Percentiles rank a stretch among this genome's conserved stretches.
phyloP scores from a whole-genome alignment of 2,888 invertebrate species.

The Acanthacorydalis orientalis region DNA sequence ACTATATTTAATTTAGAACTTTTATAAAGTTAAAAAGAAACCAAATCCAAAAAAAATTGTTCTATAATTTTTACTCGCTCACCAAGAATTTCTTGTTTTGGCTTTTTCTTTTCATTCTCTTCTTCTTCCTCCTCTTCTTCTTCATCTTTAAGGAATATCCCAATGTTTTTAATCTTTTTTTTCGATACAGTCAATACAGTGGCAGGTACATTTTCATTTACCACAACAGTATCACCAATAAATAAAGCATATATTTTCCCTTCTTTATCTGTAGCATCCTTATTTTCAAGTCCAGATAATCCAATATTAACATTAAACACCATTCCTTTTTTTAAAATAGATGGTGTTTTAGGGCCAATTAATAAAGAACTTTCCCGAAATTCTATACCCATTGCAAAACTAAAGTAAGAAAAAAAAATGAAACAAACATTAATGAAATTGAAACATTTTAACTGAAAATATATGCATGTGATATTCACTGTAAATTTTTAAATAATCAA shows the following conservation, averaged over 20 bases:
- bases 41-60: too few relatives aligned
- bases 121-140: slow-evolving; percentile 71
- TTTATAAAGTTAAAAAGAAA: slow-evolving; percentile 7
- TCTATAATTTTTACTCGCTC: slow-evolving; percentile 13
- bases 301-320: slow-evolving; percentile 93
- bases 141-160: slow-evolving; percentile 85
- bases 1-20: too few relatives aligned
- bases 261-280: slow-evolving; percentile 68
- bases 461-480: too few relatives aligned
- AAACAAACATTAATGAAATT: too few relatives aligned
- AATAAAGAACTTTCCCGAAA: slow-evolving; percentile 90
- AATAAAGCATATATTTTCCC: slow-evolving; percentile 86
- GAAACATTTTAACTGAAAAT: too few relatives aligned
- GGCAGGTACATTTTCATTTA: slow-evolving; percentile 76
- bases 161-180: slow-evolving; percentile 89
- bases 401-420: slow-evolving; percentile 20
- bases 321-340: slow-evolving; percentile 79
- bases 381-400: slow-evolving; percentile 94
- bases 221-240: slow-evolving; percentile 92
- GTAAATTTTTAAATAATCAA: too few relatives aligned
- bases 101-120: slow-evolving; percentile 53
- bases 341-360: slow-evolving; percentile 77
- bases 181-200: slow-evolving; percentile 79
- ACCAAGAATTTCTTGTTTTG: slow-evolving; percentile 50
- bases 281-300: slow-evolving; percentile 67